Conservation (phyloP, 2,113 vertebrate genomes). For the Rana temporaria region DNA sequence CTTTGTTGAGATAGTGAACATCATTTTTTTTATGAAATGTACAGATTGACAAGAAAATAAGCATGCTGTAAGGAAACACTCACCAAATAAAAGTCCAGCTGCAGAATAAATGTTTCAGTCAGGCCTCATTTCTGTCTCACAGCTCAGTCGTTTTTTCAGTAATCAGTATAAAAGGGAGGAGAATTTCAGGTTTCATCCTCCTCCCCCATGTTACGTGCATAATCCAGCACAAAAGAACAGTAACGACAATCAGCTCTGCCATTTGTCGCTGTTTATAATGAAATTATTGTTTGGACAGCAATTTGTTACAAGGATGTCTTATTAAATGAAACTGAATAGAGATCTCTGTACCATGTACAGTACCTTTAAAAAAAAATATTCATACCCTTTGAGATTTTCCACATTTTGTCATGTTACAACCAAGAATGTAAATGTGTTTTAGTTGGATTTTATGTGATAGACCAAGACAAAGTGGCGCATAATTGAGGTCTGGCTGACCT, state of each 20-base stretch:
- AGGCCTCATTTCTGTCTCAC: no score
- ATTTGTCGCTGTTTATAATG: neutral
- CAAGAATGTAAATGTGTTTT: no score
- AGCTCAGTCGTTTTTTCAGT: neutral
- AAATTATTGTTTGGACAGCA: neutral
- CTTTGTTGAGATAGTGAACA: no score
- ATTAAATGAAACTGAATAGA: no score
- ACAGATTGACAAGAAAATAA: neutral
- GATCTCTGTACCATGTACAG: no score
- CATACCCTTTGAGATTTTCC: no score
- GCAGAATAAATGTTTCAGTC: neutral
- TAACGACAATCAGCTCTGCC: neutral
- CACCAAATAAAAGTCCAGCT: neutral
- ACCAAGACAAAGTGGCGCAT: no score
- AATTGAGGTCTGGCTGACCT: no score
- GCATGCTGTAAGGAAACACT: neutral
- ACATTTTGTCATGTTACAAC: no score
- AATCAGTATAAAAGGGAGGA: conserved; percentile 14
- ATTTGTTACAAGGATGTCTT: no score
- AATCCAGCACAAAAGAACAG: neutral
- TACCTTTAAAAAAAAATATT: no score
- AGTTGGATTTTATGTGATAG: no score
- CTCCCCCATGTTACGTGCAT: neutral
- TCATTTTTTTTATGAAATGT: neutral
- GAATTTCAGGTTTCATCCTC: neutral